Evolutionary conservation across 2,888 invertebrate genomes (phyloP).

Genomic region (Cryptus armator): DNA sequence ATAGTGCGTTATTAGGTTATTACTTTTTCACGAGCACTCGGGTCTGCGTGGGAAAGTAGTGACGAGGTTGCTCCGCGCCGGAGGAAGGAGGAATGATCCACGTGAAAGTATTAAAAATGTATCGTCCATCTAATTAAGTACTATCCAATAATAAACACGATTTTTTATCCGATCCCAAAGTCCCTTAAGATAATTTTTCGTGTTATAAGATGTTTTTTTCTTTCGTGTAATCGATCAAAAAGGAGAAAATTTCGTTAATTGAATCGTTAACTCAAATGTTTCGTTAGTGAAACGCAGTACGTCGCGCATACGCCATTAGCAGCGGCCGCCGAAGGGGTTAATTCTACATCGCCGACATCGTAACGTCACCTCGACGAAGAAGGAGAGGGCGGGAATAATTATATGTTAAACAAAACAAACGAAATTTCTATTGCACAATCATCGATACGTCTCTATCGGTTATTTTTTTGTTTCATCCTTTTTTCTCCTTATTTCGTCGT

Average conservation of each 20-base stretch:
- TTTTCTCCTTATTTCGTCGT: slow-evolving; percentile 17
- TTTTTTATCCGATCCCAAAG: background rate
- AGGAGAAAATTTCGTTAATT: background rate
- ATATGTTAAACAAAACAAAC: slow-evolving; percentile 21
- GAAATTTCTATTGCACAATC: slow-evolving; percentile 62
- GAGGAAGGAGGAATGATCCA: background rate
- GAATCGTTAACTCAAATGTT: no score
- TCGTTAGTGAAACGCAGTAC: no score
- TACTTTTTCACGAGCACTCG: slow-evolving; percentile 9
- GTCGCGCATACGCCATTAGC: no score
- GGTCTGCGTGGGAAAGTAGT: slow-evolving; percentile 42
- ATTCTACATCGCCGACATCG: slow-evolving; percentile 20
- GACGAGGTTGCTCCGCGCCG: slow-evolving; percentile 12
- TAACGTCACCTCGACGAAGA: slow-evolving; percentile 34
- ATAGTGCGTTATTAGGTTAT: background rate
- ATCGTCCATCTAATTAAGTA: slow-evolving; percentile 24
- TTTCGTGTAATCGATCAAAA: background rate
- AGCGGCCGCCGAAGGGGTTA: background rate
- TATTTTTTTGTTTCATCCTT: slow-evolving; percentile 19
- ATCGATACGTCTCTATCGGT: slow-evolving; percentile 46
- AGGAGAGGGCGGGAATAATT: slow-evolving; percentile 26
- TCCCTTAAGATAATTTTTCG: background rate
- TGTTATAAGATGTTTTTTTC: background rate
- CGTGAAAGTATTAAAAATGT: slow-evolving; percentile 4
- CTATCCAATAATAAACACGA: background rate